Evolutionary conservation across 2,113 vertebrate genomes (phyloP).

Genomic region (Pedionomus torquatus): DNA sequence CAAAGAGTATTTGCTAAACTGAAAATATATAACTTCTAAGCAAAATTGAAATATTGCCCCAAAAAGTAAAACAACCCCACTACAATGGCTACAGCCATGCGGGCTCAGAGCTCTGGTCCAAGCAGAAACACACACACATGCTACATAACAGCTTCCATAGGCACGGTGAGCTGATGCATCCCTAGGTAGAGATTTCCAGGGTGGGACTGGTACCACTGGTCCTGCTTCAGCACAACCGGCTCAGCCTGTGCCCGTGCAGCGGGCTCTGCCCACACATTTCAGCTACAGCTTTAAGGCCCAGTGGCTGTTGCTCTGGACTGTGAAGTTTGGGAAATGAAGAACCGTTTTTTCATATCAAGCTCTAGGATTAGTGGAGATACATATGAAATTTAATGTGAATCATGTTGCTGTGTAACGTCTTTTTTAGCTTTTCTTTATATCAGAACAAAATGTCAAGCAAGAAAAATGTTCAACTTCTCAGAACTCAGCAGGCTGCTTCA

Average conservation of each 20-base stretch:
- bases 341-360: not conserved
- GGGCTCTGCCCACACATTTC: not conserved
- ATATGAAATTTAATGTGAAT: not conserved
- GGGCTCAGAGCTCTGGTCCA: not conserved
- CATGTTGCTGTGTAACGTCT: not conserved
- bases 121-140: fast-evolving
- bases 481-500: not conserved
- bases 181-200: not conserved
- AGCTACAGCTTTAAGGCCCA: not conserved
- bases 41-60: not conserved
- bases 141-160: fast-evolving
- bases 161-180: fast-evolving
- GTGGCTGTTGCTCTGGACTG: fast-evolving
- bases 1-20: not conserved
- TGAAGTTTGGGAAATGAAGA: not conserved
- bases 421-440: not conserved
- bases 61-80: not conserved
- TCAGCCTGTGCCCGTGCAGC: fast-evolving
- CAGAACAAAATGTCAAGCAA: not conserved
- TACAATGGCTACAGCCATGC: not conserved
- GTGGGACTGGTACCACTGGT: not conserved
- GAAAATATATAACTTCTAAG: not conserved
- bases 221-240: not conserved
- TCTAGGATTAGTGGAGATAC: not conserved
- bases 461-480: not conserved